Base-by-base conservation (phyloP, 2,888 invertebrate genomes). In the Halocaridina rubra region DNA sequence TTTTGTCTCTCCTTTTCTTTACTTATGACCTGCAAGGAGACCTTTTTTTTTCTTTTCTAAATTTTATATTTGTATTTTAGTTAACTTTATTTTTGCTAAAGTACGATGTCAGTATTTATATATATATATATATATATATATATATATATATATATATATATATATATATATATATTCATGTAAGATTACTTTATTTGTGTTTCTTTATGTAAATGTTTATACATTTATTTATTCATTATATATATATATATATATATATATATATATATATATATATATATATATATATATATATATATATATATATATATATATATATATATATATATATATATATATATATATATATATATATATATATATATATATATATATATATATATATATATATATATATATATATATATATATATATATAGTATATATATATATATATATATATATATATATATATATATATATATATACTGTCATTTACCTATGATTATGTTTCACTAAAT, bases 231-330 rank as follows among this genome's bases (percentile, higher is more conserved):
- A n/a, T n/a, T n/a, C n/a, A n/a, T n/a, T n/a, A n/a, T n/a, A n/a
- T n/a, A n/a, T n/a, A n/a, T n/a, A n/a, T n/a, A n/a, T n/a, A 59
- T 59, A 57, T 77, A 77, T 77, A 77, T 77, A 77, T 78, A 77
- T 77, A 77, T 77, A 77, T 77, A 77, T 77, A 77, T 77, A 77
- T 78, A 77, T 77, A 77, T 77, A 77, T 77, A 77, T 77, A 77
- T 77, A 77, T 78, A 78, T 78, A 78, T 78, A 78, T 78, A 78
- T 78, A 13, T 46, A 13, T 22, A 5, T 22, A 67, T 4, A 27
- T 16, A 24, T 46, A 5, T 24, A 10, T 2, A 7, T 13, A 46
- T 13, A 7, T 74, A 19, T 24, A 10, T 39, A 27, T 24, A 8
- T 22, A 10, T 7, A 29, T 69, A 10, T 27, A 22, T 8, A n/a